Evolutionary conservation across 1,140 invertebrate species (phyloP), one percentile per base, ranked within the genome.

Genomic region (Harlomillsia oculata): DNA sequence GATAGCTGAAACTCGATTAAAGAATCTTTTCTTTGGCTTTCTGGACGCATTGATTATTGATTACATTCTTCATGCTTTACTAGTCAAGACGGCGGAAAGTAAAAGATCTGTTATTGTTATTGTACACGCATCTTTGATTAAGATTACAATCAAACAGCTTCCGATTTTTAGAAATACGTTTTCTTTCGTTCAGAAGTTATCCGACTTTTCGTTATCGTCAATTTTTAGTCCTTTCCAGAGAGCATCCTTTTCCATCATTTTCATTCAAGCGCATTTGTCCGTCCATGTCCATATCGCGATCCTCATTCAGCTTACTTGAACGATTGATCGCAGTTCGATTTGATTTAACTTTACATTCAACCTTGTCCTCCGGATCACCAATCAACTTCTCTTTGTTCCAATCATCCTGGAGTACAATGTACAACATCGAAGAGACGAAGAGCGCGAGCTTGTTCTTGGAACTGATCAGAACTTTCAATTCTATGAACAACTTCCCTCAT

Each of bases 61-160:
- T 75, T 64, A 44, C 72, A 75, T 62, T 79, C 75, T 1, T 74
- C 67, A 3, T 70, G 44, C 45, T 83, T 71, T 48, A 73, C 74
- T n/a, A 80, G 64, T 40, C 73, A 2, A 85, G 69, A 62, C 80
- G 78, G 51, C 84, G 79, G 49, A 78, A 78, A 8, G 81, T 82
- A 13, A 88, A 70, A 13, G 82, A 82, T 56, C 85, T 74, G 67
- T 87, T 86, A 50, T 80, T 84, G 71, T 86, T 87, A 0, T 87
- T 68, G 44, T 83, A 74, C 1, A 78, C 71, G 58, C 82, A 65
- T 87, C 83, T 68, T 80, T 82, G 25, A 85, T 72, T 60, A 81
- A 78, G 46, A 84, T 82, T n/a, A 57, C 5, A 34, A 21, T 23
- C 30, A 16, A 30, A 36, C n/a, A 48, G 13, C 16, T 32, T 26